Evolutionary conservation across 2,888 invertebrate species (phyloP), one percentile per base, ranked within the genome.

Genomic region (Torymus auratus): DNA sequence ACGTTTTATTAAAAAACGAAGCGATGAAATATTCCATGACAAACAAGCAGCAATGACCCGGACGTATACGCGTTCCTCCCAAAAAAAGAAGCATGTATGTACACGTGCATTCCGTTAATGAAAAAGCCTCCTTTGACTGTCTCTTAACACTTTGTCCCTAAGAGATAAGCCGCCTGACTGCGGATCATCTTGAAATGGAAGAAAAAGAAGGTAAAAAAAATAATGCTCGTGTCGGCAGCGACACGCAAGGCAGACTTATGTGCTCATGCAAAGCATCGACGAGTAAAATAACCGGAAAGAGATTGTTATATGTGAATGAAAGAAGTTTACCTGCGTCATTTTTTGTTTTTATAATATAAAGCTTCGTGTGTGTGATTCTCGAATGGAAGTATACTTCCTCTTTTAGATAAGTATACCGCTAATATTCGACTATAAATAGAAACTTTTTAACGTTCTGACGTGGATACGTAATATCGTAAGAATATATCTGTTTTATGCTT

Each of bases 201-300:
- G 41, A 41, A 41, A 7, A 7, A 41, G 7, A 7, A 41, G 41
- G 7, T 7, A 41, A 67, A 15, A 67, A 23, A 74, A 78, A 67
- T 53, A 68, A n/a, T 23, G n/a, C 12, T 76, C 13, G 41, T 41
- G 41, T 41, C 41, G 7, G 41, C 41, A 11, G 17, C 14, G 11
- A 64, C 28, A 61, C 61, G 17, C 64, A 79, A 73, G 52, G 68
- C 20, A 60, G 15, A 41, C 41, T 56, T 50, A 3, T 12, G 10
- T 62, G 20, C 69, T 62, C 23, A 60, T 73, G 73, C 58, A 67
- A 61, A 65, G 62, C 28, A 50, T 74, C 23, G 60, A 50, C 64
- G 52, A 70, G 53, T 52, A 73, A 67, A 76, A 76, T 67, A 73
- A 77, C 77, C 77, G 77, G 81, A 81, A 77, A 41, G 12, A 64